These are phyloP conservation scores for Pseudomugil gertrudae DNA, from an alignment of 2,797 vertebrate genomes.

Conservation along the genomic window DNA sequence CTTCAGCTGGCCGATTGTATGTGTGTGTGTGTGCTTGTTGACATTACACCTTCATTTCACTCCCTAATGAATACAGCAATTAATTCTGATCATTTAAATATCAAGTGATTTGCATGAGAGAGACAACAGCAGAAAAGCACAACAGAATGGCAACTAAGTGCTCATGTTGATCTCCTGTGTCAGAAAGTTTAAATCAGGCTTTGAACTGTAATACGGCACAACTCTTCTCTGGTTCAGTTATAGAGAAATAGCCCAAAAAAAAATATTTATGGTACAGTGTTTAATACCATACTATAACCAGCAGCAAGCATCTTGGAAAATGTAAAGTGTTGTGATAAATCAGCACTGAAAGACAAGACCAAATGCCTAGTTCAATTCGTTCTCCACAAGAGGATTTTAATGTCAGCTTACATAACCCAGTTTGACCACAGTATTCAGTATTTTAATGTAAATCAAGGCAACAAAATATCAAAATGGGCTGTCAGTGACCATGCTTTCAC, in stretches of 20 bases:
- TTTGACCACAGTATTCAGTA: slow-evolving; percentile 12
- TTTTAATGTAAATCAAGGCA: slow-evolving; percentile 35
- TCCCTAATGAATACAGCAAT: slow-evolving; percentile 57
- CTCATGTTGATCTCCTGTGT: slow-evolving; percentile 13
- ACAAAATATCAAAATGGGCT: slow-evolving; percentile 39
- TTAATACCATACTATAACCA: not conserved
- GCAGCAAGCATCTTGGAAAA: not conserved
- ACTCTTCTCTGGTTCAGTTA: slow-evolving; percentile 8
- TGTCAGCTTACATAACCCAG: slow-evolving; percentile 6
- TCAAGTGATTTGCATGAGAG: slow-evolving; percentile 50
- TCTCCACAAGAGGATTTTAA: slow-evolving; percentile 22
- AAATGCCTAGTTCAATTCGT: slow-evolving; percentile 26
- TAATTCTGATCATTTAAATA: slow-evolving; percentile 54
- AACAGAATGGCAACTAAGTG: slow-evolving; percentile 29
- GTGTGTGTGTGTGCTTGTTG: not conserved
- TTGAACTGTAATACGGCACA: slow-evolving; percentile 1
- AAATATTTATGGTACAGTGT: not conserved
- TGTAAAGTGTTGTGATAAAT: not conserved
- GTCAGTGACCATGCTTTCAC: slow-evolving; percentile 33
- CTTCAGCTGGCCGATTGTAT: slow-evolving; percentile 5
- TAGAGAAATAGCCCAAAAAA: not conserved
- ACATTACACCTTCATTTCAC: slow-evolving; percentile 38
- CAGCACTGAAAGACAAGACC: not conserved
- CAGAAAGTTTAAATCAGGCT: slow-evolving; percentile 6
- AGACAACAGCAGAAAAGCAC: slow-evolving; percentile 21